Conservation (phyloP, 2,113 vertebrate genomes). For the Diadophis punctatus region DNA sequence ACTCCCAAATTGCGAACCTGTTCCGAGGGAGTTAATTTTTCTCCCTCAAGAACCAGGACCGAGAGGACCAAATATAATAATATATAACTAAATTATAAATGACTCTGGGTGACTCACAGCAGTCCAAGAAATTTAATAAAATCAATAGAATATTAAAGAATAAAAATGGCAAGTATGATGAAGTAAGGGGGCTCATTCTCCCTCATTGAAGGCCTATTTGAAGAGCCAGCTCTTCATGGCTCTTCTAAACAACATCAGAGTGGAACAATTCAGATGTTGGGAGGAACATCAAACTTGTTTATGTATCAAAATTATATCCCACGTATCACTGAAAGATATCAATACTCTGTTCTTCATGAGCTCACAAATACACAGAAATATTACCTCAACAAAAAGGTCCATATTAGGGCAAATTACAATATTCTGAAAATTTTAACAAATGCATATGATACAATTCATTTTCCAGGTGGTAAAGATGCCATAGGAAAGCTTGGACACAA, state of each 20-base stretch:
- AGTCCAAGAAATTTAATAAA: background rate
- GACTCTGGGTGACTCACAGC: background rate
- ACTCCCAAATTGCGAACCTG: no score
- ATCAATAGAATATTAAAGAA: background rate
- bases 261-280: background rate
- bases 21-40: no score
- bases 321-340: background rate
- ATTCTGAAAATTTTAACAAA: background rate
- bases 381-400: background rate
- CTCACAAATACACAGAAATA: background rate
- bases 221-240: background rate
- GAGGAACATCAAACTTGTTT: background rate
- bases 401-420: background rate
- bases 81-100: background rate
- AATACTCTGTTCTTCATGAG: background rate
- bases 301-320: background rate
- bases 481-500: background rate
- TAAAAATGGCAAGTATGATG: background rate
- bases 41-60: no score
- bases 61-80: no score
- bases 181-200: background rate
- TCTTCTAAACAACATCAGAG: background rate
- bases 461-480: background rate
- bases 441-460: background rate
- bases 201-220: background rate